These are phyloP conservation scores for Uropetala carovei DNA, from an alignment of 2,888 invertebrate species.

Conservation along the genomic window DNA sequence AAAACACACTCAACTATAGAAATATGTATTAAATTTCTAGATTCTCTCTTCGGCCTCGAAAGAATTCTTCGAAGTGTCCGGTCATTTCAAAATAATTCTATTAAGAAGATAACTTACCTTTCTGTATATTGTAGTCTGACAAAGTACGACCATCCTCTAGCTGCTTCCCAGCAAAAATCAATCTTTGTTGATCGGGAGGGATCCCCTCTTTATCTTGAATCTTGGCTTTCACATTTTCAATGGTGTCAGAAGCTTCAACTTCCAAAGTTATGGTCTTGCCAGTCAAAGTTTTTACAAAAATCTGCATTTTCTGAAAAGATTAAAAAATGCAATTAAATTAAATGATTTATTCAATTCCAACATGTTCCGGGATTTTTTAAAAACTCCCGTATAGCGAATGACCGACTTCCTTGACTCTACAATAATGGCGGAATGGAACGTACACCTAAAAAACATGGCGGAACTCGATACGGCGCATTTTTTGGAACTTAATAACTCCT, in stretches of 20 bases:
- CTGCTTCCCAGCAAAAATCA: constrained; percentile 74
- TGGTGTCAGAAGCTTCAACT: constrained; percentile 77
- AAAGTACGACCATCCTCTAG: constrained; percentile 77
- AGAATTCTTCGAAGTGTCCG: too few relatives aligned
- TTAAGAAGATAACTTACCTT: constrained; percentile 71
- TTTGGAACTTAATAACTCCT: too few relatives aligned
- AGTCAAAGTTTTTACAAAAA: constrained; percentile 79
- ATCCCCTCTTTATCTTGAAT: constrained; percentile 77
- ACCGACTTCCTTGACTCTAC: too few relatives aligned
- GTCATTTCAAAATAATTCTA: too few relatives aligned
- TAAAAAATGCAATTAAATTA: not conserved
- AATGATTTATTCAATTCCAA: not conserved
- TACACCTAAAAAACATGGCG: too few relatives aligned
- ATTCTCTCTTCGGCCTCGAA: too few relatives aligned
- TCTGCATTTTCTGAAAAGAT: constrained; percentile 75
- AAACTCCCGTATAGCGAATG: too few relatives aligned
- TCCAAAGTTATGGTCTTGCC: constrained; percentile 77
- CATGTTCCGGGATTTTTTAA: too few relatives aligned
- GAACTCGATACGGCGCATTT: too few relatives aligned
- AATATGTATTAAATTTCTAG: too few relatives aligned
- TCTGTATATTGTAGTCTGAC: constrained; percentile 79
- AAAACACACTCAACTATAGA: too few relatives aligned
- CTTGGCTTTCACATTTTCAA: constrained; percentile 77
- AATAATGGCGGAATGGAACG: too few relatives aligned
- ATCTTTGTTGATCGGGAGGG: constrained; percentile 77